These are phyloP conservation scores for Vespertilio murinus DNA, from an alignment of 2,797 vertebrate genomes.

Conservation along the genomic window DNA sequence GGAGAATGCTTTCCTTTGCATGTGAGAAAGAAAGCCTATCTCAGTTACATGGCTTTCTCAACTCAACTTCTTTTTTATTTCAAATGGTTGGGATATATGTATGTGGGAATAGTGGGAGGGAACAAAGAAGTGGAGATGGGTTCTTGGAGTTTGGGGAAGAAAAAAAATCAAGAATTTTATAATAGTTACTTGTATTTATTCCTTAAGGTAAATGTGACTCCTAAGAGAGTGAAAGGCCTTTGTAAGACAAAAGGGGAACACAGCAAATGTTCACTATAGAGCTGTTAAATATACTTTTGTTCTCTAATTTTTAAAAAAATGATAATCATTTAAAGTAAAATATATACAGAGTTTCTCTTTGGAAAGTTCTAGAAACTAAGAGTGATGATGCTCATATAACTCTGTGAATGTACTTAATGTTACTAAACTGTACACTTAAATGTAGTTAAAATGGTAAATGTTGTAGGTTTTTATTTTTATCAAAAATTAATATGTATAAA, in stretches of 20 bases:
- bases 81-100: background rate
- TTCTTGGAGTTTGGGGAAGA: background rate
- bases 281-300: background rate
- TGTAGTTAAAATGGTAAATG: background rate
- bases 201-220: background rate
- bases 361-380: background rate
- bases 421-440: background rate
- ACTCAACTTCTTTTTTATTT: background rate
- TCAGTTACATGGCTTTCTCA: background rate
- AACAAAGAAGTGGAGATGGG: background rate
- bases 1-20: background rate
- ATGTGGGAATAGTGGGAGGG: background rate
- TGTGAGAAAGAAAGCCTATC: background rate
- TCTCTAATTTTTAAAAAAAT: constrained; percentile 5
- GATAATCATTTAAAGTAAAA: constrained; percentile 35
- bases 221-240: background rate
- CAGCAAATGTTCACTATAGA: background rate
- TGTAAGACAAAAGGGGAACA: background rate
- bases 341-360: background rate
- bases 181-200: background rate
- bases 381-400: background rate
- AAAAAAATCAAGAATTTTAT: background rate
- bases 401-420: background rate
- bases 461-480: background rate
- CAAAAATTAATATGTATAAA: background rate